These are phyloP conservation scores for Abrostola triplasia DNA, from an alignment of 2,888 invertebrate species.

Conservation along the genomic window DNA sequence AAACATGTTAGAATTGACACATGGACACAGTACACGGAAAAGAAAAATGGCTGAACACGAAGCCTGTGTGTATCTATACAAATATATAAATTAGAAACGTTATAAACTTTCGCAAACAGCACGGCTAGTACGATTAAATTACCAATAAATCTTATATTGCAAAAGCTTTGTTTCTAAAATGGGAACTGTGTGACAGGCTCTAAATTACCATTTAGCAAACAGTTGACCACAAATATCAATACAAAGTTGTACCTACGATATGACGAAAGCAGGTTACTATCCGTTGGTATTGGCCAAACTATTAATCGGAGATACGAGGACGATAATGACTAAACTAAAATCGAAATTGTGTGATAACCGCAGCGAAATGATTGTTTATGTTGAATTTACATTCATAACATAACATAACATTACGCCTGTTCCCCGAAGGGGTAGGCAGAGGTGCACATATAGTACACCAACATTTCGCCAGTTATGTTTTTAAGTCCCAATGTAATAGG, in stretches of 20 bases:
- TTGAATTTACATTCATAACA: no score
- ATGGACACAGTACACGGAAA: no score
- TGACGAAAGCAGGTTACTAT: slow-evolving; percentile 10
- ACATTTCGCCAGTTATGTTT: no score
- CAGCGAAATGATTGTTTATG: neutral
- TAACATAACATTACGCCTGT: no score
- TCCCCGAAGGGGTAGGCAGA: no score
- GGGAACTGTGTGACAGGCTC: slow-evolving; percentile 1
- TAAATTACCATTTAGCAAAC: slow-evolving; percentile 27
- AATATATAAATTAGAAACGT: neutral
- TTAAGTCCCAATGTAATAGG: no score
- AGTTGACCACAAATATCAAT: slow-evolving; percentile 20
- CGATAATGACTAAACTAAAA: slow-evolving; percentile 13
- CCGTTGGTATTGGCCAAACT: slow-evolving; percentile 6
- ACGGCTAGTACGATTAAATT: neutral
- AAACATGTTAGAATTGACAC: no score
- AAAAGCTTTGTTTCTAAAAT: slow-evolving; percentile 13
- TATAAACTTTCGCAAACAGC: neutral
- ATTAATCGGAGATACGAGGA: slow-evolving; percentile 5
- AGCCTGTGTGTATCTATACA: no score
- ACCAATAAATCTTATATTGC: slow-evolving; percentile 2
- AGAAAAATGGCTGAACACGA: no score
- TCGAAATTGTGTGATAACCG: neutral
- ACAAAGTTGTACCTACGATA: neutral
- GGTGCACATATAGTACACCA: no score